These are phyloP conservation scores for Thyatira batis DNA, from an alignment of 2,888 invertebrate species.

Conservation along the genomic window DNA sequence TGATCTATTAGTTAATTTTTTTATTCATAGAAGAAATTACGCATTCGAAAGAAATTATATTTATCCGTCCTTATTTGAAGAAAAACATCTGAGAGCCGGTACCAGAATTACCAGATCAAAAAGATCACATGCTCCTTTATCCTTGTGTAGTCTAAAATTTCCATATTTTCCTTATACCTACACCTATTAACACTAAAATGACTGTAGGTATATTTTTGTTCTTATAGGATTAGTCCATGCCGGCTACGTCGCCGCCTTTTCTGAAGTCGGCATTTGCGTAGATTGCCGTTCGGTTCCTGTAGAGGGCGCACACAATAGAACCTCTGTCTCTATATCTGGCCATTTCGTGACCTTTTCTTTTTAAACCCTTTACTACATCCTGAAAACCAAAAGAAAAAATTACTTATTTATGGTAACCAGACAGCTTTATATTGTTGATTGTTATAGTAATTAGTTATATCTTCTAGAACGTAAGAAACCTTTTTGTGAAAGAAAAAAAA, in stretches of 20 bases:
- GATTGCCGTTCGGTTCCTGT: conserved; percentile 83
- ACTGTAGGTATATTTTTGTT: background rate
- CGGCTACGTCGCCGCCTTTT: conserved; percentile 91
- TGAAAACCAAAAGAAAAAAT: conserved; percentile 50
- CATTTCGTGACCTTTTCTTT: conserved; percentile 86
- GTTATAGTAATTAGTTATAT: no score
- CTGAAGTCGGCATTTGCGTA: conserved; percentile 91
- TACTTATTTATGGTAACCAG: background rate
- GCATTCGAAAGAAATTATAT: no score
- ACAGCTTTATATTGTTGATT: no score
- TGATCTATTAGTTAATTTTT: no score
- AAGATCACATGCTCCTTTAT: background rate
- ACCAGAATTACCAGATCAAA: background rate
- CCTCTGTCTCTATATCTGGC: conserved; percentile 84
- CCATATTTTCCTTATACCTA: background rate
- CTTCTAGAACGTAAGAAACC: no score
- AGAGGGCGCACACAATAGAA: conserved; percentile 88
- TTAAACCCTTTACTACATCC: conserved; percentile 84
- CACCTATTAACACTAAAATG: background rate
- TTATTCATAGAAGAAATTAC: no score
- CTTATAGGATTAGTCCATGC: conserved; percentile 73
- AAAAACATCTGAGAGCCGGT: no score
- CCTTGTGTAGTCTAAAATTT: background rate
- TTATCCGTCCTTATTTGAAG: no score
- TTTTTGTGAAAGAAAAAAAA: background rate